Base-by-base conservation (phyloP, 2,113 vertebrate genomes). In the Sinocyclocheilus rhinocerous region DNA sequence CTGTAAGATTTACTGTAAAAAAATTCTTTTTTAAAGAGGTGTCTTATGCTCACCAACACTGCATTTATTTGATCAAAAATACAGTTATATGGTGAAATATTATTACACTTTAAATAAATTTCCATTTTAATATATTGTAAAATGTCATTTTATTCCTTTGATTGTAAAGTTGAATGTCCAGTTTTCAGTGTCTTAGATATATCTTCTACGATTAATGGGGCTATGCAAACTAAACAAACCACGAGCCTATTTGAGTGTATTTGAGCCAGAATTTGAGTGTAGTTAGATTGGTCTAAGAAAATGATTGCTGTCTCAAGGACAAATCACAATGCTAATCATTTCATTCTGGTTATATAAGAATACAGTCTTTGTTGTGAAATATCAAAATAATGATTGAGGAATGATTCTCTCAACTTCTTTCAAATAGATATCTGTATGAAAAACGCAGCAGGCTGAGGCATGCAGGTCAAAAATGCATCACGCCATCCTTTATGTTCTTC, bases 381-480 rank as follows among this genome's bases (percentile, higher is more conserved):
- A 33, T 3, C 16, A 59, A 59, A 79, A 65, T 63, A 78, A 26
- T 11, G 15, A 65, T 15, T 76, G 42, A 24, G 39, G 2, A 65
- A 81, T 3, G 1, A 45, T 76, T 63, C 36, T 24, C 15, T n/a
- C 2, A 4, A 18, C 11, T 24, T 50, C 57, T 84, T 69, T 70
- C 61, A 78, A 20, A 78, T 39, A 59, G 22, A 69, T 63, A 77
- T 67, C 20, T 52, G 50, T 20, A 67, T 69, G 89, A 91, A 92
- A 90, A 89, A 92, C 73, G 63, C 61, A 83, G 45, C 75, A 76
- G 88, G 89, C 84, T 87, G 78, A 79, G 76, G 36, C n/a, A 77
- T 86, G 57, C 88, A 91, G 91, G 91, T 93, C 90, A 91, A 89
- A 86, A 90, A 0, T 91, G 90, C 73, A 85, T 80, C 48, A 69